These are phyloP conservation scores for Panorpa germanica DNA, from an alignment of 2,888 invertebrate genomes.

Conservation along the genomic window DNA sequence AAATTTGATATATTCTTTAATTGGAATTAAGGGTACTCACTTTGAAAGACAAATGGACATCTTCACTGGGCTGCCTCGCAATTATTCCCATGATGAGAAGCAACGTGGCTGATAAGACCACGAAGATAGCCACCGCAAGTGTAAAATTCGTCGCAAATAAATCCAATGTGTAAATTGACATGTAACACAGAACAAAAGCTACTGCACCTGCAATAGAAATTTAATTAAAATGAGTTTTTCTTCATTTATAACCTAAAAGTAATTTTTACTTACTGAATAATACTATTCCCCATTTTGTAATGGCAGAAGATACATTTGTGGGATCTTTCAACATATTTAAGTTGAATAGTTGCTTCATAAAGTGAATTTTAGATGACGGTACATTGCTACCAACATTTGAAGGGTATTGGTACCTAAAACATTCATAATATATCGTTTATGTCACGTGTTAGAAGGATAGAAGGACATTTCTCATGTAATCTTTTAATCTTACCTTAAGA, in stretches of 20 bases:
- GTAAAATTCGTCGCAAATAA: conserved; percentile 20
- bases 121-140: conserved; percentile 23
- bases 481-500: conserved; percentile 47
- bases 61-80: conserved; percentile 46
- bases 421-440: too few relatives aligned
- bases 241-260: conserved; percentile 9
- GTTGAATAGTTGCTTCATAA: conserved; percentile 44
- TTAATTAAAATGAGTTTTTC: conserved; percentile 19
- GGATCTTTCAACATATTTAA: conserved; percentile 49
- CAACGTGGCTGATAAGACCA: conserved; percentile 29
- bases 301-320: conserved; percentile 36
- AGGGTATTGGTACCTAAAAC: too few relatives aligned
- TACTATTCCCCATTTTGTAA: conserved; percentile 40
- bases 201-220: conserved; percentile 29
- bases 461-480: not conserved
- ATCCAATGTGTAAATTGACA: too few relatives aligned
- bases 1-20: conserved; percentile 1
- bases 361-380: too few relatives aligned
- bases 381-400: too few relatives aligned
- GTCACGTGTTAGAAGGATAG: too few relatives aligned
- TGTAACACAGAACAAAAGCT: conserved; percentile 17
- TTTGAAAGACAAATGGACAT: conserved; percentile 45
- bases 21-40: conserved; percentile 22
- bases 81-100: conserved; percentile 37
- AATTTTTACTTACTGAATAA: conserved; percentile 29